Percentiles rank a stretch among this genome's conserved stretches.
Conservation (phyloP, 2,113 vertebrate species). For the Rutilus rutilus region DNA sequence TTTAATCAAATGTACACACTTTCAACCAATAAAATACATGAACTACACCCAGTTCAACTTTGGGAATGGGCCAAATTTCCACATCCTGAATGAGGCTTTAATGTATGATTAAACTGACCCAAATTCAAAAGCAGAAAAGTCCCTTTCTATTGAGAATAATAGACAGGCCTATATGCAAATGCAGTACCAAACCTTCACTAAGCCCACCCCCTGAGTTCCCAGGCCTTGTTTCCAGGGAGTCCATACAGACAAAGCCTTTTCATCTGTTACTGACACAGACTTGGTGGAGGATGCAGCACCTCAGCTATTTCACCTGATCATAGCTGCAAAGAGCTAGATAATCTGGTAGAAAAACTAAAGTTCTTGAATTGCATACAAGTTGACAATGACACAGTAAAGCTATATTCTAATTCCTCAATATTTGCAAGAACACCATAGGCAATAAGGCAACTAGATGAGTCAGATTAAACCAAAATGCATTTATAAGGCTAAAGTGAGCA, state of each 20-base stretch:
- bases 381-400: background rate
- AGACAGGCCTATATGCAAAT: constrained; percentile 33
- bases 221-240: background rate
- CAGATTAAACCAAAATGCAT: background rate
- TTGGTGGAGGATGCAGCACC: background rate
- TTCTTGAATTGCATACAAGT: background rate
- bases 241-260: background rate
- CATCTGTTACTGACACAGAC: background rate
- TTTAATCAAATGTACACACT: background rate
- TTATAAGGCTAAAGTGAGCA: background rate
- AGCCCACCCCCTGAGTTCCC: constrained; percentile 18
- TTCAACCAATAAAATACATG: background rate
- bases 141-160: constrained; percentile 13
- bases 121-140: constrained; percentile 22
- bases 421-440: background rate
- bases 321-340: background rate
- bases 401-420: background rate
- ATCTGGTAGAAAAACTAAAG: background rate
- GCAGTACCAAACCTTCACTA: background rate
- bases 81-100: background rate
- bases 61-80: background rate
- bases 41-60: background rate
- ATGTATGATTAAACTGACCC: constrained; percentile 19
- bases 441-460: background rate
- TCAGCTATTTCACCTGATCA: background rate